Percentiles rank a stretch among this genome's conserved stretches.
Evolutionary conservation across 2,113 vertebrate species (phyloP).

Genomic region (Mirounga angustirostris): DNA sequence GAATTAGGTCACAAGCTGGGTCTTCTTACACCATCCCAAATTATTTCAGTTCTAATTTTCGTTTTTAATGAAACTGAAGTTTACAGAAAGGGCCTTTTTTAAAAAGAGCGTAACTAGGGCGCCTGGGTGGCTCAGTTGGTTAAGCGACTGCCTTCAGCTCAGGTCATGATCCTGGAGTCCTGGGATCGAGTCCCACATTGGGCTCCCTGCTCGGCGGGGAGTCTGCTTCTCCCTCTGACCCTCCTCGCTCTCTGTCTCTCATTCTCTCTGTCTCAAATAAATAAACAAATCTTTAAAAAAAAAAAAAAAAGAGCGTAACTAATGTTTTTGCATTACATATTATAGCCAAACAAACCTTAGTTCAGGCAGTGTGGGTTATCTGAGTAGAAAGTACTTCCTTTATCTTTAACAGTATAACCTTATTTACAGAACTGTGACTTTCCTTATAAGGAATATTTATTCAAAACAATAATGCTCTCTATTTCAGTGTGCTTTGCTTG

Average conservation of each 20-base stretch:
- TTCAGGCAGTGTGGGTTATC: neutral
- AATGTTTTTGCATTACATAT: neutral
- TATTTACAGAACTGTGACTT: constrained; percentile 22
- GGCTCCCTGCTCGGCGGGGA: no score
- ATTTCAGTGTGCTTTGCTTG: neutral
- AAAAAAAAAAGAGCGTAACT: neutral
- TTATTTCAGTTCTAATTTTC: neutral
- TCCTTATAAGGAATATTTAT: constrained; percentile 27
- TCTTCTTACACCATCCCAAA: neutral
- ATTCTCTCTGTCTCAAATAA: no score
- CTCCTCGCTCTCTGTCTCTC: no score
- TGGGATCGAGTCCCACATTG: no score
- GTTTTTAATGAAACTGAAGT: neutral
- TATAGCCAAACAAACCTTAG: neutral
- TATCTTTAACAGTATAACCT: neutral
- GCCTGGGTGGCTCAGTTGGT: no score
- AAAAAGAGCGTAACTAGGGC: neutral
- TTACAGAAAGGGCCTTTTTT: neutral
- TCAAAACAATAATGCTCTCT: neutral
- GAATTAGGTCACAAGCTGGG: neutral
- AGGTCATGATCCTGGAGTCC: no score
- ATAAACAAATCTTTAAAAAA: no score
- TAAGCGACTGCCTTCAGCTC: no score
- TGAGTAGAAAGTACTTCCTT: neutral
- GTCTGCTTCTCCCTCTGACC: no score